Evolutionary conservation across 1,140 invertebrate genomes (phyloP).

Genomic region (Chrysomallon squamiferum): DNA sequence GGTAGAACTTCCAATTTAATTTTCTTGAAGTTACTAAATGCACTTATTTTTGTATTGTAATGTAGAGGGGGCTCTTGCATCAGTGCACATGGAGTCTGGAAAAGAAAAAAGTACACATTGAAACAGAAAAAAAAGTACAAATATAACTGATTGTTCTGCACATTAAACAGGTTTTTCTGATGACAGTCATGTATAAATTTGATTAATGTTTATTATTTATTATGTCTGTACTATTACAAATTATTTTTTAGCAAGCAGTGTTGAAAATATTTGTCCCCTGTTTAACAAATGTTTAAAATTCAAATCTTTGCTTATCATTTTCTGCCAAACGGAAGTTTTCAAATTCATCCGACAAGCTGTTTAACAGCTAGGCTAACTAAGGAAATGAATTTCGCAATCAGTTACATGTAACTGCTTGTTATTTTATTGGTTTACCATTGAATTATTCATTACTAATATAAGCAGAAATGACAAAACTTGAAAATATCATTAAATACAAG

Average conservation of each 20-base stretch:
- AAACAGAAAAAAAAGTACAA: background rate
- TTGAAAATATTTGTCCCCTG: no score
- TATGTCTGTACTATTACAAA: background rate
- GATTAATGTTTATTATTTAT: background rate
- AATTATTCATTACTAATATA: no score
- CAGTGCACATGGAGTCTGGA: slow-evolving; percentile 24
- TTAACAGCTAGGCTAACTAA: no score
- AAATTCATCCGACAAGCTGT: no score
- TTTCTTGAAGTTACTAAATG: slow-evolving; percentile 56
- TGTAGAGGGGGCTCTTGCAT: slow-evolving; percentile 57
- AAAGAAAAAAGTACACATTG: background rate
- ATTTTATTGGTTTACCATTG: no score
- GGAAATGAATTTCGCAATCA: no score
- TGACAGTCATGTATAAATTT: background rate
- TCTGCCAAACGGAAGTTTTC: no score
- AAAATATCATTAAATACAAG: no score
- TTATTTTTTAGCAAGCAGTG: background rate
- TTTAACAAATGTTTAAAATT: no score
- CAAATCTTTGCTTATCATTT: no score
- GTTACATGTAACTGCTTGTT: no score
- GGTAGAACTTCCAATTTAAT: slow-evolving; percentile 50
- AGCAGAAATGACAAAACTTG: no score
- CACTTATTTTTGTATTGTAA: slow-evolving; percentile 50
- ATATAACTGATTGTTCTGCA: background rate
- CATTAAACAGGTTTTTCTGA: background rate